Percentiles rank a stretch among this genome's conserved stretches.
phyloP scores from a whole-genome alignment of 1,140 invertebrate species.

The Stegodyphus dumicola region DNA sequence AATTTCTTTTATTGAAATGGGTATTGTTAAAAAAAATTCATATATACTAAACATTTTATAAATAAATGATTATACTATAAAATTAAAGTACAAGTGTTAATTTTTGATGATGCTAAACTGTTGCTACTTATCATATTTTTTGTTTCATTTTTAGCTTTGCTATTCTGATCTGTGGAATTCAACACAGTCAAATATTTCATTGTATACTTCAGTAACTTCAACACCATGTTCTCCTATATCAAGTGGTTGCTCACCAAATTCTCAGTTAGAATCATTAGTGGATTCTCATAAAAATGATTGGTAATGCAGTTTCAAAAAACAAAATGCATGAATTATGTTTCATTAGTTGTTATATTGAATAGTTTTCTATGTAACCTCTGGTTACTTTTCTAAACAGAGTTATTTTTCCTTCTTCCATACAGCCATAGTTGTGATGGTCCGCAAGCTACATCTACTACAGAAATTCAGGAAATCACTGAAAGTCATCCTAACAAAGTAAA shows the following conservation, averaged over 20 bases:
- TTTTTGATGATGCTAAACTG: too few species aligned
- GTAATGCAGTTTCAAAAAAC: not conserved
- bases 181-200: constrained; percentile 15
- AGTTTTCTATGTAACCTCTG: not conserved
- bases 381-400: not conserved
- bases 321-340: not conserved
- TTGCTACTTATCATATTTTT: too few species aligned
- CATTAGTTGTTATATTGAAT: not conserved
- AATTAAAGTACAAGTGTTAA: too few species aligned
- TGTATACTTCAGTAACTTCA: constrained; percentile 9
- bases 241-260: constrained; percentile 40
- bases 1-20: too few species aligned
- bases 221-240: constrained; percentile 43
- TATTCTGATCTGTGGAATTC: constrained; percentile 34
- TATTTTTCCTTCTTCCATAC: too few species aligned
- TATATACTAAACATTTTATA: too few species aligned
- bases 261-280: constrained; percentile 27
- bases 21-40: too few species aligned
- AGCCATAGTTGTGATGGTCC: constrained; percentile 10
- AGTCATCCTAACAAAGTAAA: constrained; percentile 14
- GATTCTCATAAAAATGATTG: constrained; percentile 25
- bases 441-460: constrained; percentile 35
- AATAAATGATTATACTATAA: too few species aligned
- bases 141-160: constrained; percentile 32
- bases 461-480: constrained; percentile 9